phyloP scores from a whole-genome alignment of 2,888 invertebrate species.

The Ditula angustiorana region DNA sequence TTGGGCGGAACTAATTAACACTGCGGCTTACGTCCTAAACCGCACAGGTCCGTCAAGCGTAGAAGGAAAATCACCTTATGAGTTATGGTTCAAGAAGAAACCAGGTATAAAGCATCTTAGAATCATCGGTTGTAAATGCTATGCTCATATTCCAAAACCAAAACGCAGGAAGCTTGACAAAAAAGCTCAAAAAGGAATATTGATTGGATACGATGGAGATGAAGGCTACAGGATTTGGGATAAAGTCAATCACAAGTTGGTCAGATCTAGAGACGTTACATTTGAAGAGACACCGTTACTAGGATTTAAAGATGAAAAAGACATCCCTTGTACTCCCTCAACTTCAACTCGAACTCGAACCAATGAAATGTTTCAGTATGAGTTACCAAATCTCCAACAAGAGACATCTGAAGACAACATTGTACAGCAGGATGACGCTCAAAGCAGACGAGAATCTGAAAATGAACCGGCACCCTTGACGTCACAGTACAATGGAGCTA shows the following conservation, averaged over 20 bases:
- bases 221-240: conserved; percentile 5
- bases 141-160: conserved; percentile 21
- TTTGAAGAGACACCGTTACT: no score
- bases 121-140: conserved; percentile 22
- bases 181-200: conserved; percentile 21
- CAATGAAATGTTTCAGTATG: no score
- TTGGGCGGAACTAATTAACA: conserved; percentile 19
- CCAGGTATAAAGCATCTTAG: conserved; percentile 19
- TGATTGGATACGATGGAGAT: conserved; percentile 18
- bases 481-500: no score
- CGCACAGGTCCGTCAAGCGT: not conserved
- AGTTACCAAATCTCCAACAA: no score
- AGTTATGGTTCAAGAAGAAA: conserved; percentile 23
- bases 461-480: no score
- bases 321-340: no score
- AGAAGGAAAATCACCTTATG: conserved; percentile 25
- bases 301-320: no score
- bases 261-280: not conserved
- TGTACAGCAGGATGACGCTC: no score
- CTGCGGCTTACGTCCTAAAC: conserved; percentile 20
- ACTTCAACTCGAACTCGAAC: no score
- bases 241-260: not conserved
- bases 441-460: no score
- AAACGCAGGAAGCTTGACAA: not conserved
- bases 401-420: no score